These are phyloP conservation scores for Dromiciops gliroides DNA, from an alignment of 2,113 vertebrate species.

Conservation along the genomic window DNA sequence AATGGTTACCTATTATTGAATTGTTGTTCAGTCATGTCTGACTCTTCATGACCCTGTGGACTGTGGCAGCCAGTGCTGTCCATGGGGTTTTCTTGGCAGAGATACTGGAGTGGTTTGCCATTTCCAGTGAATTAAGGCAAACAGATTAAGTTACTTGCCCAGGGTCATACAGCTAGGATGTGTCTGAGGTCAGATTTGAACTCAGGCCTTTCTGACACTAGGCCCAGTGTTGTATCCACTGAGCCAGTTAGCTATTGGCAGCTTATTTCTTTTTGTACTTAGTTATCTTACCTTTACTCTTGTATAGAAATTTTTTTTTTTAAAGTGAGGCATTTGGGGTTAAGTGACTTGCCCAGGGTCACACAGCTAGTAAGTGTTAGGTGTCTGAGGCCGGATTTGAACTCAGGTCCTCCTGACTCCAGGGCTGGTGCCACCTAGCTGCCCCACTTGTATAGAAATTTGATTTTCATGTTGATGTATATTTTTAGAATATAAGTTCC, in stretches of 20 bases:
- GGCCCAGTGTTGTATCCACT: neutral
- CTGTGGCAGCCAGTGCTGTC: neutral
- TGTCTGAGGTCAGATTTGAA: too few species aligned
- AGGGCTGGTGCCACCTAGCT: too few species aligned
- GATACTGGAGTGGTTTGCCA: too few species aligned
- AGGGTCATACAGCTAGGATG: too few species aligned
- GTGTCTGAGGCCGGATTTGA: too few species aligned
- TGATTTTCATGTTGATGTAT: slow-evolving; percentile 17
- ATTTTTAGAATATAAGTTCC: neutral
- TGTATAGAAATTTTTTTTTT: slow-evolving; percentile 18
- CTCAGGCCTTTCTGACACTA: neutral
- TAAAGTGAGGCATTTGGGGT: too few species aligned
- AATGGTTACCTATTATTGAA: neutral
- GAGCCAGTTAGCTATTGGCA: neutral
- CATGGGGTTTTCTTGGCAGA: too few species aligned
- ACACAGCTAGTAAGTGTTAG: too few species aligned
- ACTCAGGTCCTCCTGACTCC: too few species aligned
- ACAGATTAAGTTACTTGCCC: too few species aligned
- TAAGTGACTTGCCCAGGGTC: too few species aligned
- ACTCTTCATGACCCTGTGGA: neutral
- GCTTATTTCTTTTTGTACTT: slow-evolving; percentile 11
- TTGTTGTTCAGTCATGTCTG: neutral
- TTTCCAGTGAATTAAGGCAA: too few species aligned
- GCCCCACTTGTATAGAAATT: slow-evolving; percentile 17
- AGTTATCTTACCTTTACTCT: slow-evolving; percentile 21